Percentiles rank a stretch among this genome's conserved stretches.
These are phyloP conservation scores for Malthinus seriepunctatus DNA, from an alignment of 2,888 invertebrate genomes.

Conservation along the genomic window DNA sequence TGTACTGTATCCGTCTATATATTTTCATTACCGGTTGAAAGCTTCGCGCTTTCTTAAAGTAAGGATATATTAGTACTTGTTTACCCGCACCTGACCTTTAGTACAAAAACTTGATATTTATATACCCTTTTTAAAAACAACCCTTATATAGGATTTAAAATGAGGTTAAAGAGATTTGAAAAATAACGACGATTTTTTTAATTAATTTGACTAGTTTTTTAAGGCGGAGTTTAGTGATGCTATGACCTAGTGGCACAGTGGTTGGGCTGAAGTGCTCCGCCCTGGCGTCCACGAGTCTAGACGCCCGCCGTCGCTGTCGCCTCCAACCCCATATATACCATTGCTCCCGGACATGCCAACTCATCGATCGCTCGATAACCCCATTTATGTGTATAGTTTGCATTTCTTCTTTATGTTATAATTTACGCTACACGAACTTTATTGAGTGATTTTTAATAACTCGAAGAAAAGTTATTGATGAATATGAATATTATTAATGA, in stretches of 20 bases:
- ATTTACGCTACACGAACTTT: background rate
- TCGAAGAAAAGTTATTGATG: no score
- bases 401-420: conserved; percentile 15
- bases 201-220: conserved; percentile 4
- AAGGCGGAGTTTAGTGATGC: conserved; percentile 4
- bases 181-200: background rate
- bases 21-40: conserved; percentile 28
- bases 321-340: conserved; percentile 38
- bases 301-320: conserved; percentile 48
- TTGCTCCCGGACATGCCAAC: conserved; percentile 43
- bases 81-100: conserved; percentile 27
- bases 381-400: conserved; percentile 13
- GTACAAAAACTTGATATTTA: conserved; percentile 24
- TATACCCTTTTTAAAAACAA: background rate
- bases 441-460: no score
- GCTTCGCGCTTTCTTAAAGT: conserved; percentile 9
- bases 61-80: conserved; percentile 24
- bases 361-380: conserved; percentile 34
- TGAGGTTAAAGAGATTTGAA: no score
- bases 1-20: conserved; percentile 15
- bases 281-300: conserved; percentile 52
- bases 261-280: conserved; percentile 43
- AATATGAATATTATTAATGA: background rate
- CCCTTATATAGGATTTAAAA: background rate
- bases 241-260: conserved; percentile 46